Conservation (phyloP, 2,888 invertebrate genomes). For the Caenorhabditis sp. region DNA sequence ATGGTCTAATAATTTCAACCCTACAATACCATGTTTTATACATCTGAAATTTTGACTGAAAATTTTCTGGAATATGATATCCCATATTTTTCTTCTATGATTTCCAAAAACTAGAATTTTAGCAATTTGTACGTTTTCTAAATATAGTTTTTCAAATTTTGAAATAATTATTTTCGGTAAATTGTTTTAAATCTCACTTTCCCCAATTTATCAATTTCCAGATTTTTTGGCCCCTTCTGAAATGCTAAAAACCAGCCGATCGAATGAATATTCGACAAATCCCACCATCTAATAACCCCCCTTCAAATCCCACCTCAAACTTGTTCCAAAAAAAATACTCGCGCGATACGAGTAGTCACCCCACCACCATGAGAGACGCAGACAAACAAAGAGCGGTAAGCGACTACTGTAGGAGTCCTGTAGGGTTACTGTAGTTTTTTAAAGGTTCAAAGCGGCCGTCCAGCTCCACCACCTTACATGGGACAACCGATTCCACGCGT, state of each 20-base stretch:
- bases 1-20: no score
- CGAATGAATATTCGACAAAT: not conserved
- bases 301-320: not conserved
- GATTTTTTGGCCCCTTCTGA: not conserved
- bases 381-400: not conserved
- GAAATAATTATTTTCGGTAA: no score
- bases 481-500: constrained; percentile 38
- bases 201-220: no score
- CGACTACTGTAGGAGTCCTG: not conserved
- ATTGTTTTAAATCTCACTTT: no score
- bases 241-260: not conserved
- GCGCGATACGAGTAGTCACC: constrained; percentile 37
- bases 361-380: constrained; percentile 6
- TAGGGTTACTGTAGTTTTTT: no score
- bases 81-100: no score
- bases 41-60: no score
- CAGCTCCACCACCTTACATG: constrained; percentile 39
- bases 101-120: no score
- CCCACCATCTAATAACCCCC: not conserved
- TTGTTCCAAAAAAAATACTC: constrained; percentile 20
- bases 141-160: no score
- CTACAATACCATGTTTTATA: no score
- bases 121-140: no score
- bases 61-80: no score
- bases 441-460: constrained; percentile 6